These are phyloP conservation scores for Ardeotis arabs DNA, from an alignment of 2,113 vertebrate genomes.

Conservation along the genomic window DNA sequence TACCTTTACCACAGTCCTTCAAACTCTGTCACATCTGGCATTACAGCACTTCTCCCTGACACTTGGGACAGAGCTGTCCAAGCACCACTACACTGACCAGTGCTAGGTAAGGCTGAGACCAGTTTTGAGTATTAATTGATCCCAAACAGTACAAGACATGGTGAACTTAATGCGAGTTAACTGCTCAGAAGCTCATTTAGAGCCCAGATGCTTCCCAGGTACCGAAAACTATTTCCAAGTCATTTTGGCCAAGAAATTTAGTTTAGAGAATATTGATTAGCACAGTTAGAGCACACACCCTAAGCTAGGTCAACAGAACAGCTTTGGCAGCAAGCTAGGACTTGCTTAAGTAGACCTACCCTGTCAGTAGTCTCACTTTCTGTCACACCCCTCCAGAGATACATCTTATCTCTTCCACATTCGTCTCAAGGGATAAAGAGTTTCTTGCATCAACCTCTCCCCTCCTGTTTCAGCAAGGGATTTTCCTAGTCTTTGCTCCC, in stretches of 20 bases:
- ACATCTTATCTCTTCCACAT: not conserved
- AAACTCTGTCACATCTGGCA: not conserved
- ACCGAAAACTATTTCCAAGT: not conserved
- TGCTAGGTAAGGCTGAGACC: not conserved
- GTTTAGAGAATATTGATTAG: not conserved
- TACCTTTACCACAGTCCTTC: fast-evolving
- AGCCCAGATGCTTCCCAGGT: not conserved
- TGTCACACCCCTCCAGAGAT: not conserved
- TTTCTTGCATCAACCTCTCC: not conserved
- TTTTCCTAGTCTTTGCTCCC: not conserved
- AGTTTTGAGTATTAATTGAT: not conserved
- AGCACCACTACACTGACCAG: not conserved
- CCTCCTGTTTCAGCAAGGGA: not conserved
- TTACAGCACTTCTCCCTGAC: not conserved
- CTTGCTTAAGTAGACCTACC: not conserved
- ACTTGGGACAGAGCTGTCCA: not conserved
- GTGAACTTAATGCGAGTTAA: not conserved
- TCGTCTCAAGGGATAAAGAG: not conserved
- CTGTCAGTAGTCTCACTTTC: not conserved
- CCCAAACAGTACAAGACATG: not conserved
- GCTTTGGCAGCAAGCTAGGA: not conserved
- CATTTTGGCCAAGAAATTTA: not conserved
- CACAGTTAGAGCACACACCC: not conserved
- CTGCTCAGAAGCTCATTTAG: not conserved
- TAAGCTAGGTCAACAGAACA: not conserved